Percentiles rank a stretch among this genome's conserved stretches.
These are phyloP conservation scores for Alsophila aescularia DNA, from an alignment of 2,888 invertebrate species.

Conservation along the genomic window DNA sequence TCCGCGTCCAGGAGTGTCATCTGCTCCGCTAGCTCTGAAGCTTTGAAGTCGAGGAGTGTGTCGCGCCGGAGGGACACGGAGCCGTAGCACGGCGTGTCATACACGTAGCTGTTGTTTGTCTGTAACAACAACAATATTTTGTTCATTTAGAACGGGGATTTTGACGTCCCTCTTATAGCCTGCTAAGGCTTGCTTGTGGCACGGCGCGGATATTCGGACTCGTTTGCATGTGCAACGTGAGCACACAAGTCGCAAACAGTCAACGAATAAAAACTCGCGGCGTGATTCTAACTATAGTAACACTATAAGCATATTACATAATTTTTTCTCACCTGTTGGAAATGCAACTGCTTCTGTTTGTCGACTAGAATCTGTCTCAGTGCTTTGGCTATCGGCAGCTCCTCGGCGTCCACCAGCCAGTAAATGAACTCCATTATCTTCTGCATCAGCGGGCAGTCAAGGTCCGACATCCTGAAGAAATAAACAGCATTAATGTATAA, in stretches of 20 bases:
- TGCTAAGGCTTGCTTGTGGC: no score
- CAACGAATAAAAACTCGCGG: no score
- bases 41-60: constrained; percentile 95
- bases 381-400: constrained; percentile 95
- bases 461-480: constrained; percentile 89
- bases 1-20: constrained; percentile 98
- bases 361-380: constrained; percentile 95
- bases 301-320: no score
- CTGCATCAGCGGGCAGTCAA: constrained; percentile 91
- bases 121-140: no score
- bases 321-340: constrained; percentile 71
- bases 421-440: constrained; percentile 97
- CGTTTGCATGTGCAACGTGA: no score
- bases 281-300: not conserved
- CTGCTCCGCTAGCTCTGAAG: constrained; percentile 98
- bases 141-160: no score
- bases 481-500: not conserved
- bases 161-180: no score
- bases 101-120: constrained; percentile 74
- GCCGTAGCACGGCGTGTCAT: constrained; percentile 74
- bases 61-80: constrained; percentile 74
- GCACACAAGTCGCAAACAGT: no score
- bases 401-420: constrained; percentile 95
- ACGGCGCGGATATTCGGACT: no score
- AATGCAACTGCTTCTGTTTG: constrained; percentile 88